phyloP scores from a whole-genome alignment of 1,140 invertebrate species.

The Heliothis subflexa region DNA sequence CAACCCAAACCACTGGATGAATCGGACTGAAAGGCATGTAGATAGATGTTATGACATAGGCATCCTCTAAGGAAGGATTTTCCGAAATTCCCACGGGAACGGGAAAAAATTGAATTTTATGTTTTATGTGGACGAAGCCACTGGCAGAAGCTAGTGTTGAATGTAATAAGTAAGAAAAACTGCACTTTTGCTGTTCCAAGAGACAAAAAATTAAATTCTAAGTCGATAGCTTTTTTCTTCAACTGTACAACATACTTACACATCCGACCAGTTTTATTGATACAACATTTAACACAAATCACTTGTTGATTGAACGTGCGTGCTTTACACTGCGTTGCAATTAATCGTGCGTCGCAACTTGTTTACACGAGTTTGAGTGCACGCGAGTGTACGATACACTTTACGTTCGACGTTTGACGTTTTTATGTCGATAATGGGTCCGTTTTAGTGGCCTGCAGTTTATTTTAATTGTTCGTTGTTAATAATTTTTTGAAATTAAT shows the following conservation, averaged over 20 bases:
- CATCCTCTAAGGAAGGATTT: too few species aligned
- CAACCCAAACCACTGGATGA: too few species aligned
- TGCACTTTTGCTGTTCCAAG: neutral
- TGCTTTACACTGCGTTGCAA: constrained; percentile 58
- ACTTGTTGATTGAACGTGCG: constrained; percentile 66
- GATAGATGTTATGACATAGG: too few species aligned
- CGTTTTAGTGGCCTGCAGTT: constrained; percentile 21
- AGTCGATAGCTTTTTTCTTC: constrained; percentile 23
- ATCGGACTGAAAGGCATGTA: too few species aligned
- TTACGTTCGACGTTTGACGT: constrained; percentile 45
- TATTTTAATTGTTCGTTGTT: constrained; percentile 30
- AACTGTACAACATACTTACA: constrained; percentile 48
- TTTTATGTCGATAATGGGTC: constrained; percentile 49
- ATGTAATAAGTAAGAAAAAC: too few species aligned
- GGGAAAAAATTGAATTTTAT: too few species aligned
- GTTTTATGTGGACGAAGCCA: too few species aligned
- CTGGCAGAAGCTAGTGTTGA: too few species aligned
- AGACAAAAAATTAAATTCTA: constrained; percentile 5
- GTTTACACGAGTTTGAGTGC: constrained; percentile 62
- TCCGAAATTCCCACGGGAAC: too few species aligned
- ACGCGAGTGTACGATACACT: constrained; percentile 57
- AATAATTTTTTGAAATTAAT: constrained; percentile 31
- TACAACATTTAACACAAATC: constrained; percentile 68
- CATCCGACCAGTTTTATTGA: constrained; percentile 59
- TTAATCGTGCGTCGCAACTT: constrained; percentile 61